Evolutionary conservation across 2,888 invertebrate species (phyloP), one percentile per base, ranked within the genome.

Genomic region (Euclidia mi): DNA sequence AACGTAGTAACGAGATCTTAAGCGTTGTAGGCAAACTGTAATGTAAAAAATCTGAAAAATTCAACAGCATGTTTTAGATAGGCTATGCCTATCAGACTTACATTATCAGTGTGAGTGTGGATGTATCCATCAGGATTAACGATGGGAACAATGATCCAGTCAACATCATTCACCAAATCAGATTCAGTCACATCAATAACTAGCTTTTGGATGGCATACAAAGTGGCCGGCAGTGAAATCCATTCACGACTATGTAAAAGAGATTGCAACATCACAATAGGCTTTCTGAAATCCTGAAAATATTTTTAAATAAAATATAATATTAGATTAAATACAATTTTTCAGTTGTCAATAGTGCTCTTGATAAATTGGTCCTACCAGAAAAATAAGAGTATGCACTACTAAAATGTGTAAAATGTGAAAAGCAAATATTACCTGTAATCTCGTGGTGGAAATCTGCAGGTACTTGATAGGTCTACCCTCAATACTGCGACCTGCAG

Each of bases 101-200:
- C n/a, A n/a, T n/a, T n/a, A n/a, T 56, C 78, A 0, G 85, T 87
- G 63, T 95, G 95, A 2, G 95, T 93, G 82, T 90, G 96, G 53
- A 95, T 95, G 71, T 96, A 97, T 1, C 97, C 97, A 81, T 97
- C 97, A 3, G 97, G 96, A 81, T 97, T 97, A 28, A 96, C 88
- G 4, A 96, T 89, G 0, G 97, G 97, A 11, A 96, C 60, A 40
- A 96, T 94, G 67, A 95, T 95, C 96, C 96, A 97, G 77, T 97
- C 96, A 34, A 96, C 92, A 32, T 95, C 84, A 10, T 95, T 84
- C 4, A 96, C 80, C 1, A 97, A 76, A 34, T 94, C 84, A 1
- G 79, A 81, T 52, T 95, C 95, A 1, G 84, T 87, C 2, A 94
- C 85, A 66, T 96, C 95, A 40, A 95, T 91, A 1, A 96, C 94